A percentile compares a stretch with the other conserved stretches of the same genome.
Conservation (phyloP, 2,797 vertebrate genomes). For the Urocyon cinereoargenteus region DNA sequence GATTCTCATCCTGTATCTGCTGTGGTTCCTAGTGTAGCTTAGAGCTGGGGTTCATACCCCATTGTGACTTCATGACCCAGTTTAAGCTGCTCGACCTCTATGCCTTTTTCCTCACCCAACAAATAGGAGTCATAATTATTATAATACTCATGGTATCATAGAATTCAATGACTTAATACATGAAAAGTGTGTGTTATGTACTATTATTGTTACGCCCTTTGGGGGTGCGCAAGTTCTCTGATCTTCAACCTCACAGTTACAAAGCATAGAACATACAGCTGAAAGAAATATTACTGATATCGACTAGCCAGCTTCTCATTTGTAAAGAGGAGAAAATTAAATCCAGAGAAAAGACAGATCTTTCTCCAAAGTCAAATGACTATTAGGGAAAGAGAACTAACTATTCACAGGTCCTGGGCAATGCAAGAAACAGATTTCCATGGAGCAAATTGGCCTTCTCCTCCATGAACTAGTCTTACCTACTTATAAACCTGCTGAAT, state of each 20-base stretch:
- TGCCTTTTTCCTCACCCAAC: conserved; percentile 12
- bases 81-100: neutral
- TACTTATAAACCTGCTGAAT: neutral
- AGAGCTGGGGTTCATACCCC: neutral
- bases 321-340: conserved; percentile 40
- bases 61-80: neutral
- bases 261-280: neutral
- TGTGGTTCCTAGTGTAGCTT: neutral
- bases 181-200: neutral
- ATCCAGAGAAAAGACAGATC: neutral
- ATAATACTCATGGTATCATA: neutral
- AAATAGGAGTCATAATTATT: neutral
- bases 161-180: neutral
- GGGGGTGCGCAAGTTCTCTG: neutral
- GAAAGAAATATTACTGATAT: neutral
- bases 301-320: neutral
- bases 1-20: neutral
- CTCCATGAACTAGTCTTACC: neutral
- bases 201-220: conserved; percentile 11
- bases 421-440: neutral
- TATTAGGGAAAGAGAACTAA: neutral
- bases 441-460: neutral
- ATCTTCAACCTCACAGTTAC: neutral
- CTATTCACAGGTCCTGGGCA: neutral
- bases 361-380: neutral